Evolutionary conservation across 1,140 invertebrate genomes (phyloP).

Genomic region (Oncopodura yosiiana): DNA sequence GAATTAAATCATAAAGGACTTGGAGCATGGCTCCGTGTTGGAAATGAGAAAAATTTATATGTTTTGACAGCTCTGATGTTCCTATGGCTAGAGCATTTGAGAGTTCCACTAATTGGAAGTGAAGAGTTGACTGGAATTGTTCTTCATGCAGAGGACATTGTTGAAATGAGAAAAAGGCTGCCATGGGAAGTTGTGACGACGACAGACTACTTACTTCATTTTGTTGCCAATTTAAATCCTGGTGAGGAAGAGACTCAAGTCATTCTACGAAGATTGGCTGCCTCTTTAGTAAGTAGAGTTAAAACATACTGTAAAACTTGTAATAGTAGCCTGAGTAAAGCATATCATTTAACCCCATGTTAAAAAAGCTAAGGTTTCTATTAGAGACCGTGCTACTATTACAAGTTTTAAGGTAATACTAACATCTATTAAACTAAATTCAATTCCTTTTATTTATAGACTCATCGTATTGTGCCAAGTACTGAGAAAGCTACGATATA

Average conservation of each 20-base stretch:
- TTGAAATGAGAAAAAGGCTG: constrained; percentile 19
- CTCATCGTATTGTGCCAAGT: constrained; percentile 29
- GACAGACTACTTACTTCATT: constrained; percentile 31
- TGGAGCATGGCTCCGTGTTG: constrained; percentile 55
- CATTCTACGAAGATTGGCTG: constrained; percentile 24
- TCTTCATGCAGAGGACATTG: constrained; percentile 37
- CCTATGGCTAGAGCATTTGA: constrained; percentile 60
- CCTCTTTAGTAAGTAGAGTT: too few species aligned
- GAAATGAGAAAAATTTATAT: constrained; percentile 53
- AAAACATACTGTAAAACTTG: too few species aligned
- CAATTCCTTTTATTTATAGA: too few species aligned
- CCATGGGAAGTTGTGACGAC: constrained; percentile 22
- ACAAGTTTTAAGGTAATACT: too few species aligned
- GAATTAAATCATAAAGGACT: constrained; percentile 54
- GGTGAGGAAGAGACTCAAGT: constrained; percentile 11
- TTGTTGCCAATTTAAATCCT: constrained; percentile 29
- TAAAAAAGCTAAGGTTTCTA: too few species aligned
- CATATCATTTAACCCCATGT: too few species aligned
- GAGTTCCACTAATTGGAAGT: constrained; percentile 53
- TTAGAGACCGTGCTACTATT: too few species aligned
- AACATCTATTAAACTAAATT: too few species aligned
- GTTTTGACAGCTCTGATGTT: constrained; percentile 53
- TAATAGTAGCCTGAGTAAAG: too few species aligned
- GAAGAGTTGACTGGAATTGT: constrained; percentile 60
- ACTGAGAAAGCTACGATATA: constrained; percentile 14